Percentiles rank a stretch among this genome's conserved stretches.
Conservation (phyloP, 1,140 invertebrate genomes). For the Hermetia illucens region DNA sequence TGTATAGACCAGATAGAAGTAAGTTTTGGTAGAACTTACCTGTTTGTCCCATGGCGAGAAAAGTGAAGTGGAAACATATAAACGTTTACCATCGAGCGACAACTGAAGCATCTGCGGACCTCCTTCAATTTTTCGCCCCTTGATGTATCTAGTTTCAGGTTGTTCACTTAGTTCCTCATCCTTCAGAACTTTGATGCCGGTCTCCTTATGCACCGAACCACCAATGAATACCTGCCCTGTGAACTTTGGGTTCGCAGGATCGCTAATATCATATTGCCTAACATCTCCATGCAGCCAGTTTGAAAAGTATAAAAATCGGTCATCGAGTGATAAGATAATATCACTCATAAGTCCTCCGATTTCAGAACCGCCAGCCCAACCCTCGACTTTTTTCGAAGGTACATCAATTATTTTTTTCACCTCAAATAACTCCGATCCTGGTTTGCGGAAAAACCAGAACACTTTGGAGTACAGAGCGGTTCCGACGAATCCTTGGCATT, state of each 20-base stretch:
- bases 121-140: slow-evolving; percentile 65
- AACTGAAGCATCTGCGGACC: slow-evolving; percentile 94
- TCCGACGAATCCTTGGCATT: slow-evolving; percentile 69
- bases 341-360: slow-evolving; percentile 73
- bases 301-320: slow-evolving; percentile 80
- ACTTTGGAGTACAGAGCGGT: slow-evolving; percentile 63
- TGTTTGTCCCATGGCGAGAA: slow-evolving; percentile 89
- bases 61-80: slow-evolving; percentile 86
- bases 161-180: slow-evolving; percentile 60
- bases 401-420: slow-evolving; percentile 69
- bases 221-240: slow-evolving; percentile 78
- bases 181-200: slow-evolving; percentile 54
- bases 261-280: slow-evolving; percentile 85
- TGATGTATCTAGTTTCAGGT: slow-evolving; percentile 55
- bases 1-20: no score
- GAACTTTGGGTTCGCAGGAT: slow-evolving; percentile 66
- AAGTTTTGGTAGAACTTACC: no score
- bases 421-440: slow-evolving; percentile 46
- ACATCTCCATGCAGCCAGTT: slow-evolving; percentile 92
- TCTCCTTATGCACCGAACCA: slow-evolving; percentile 59
- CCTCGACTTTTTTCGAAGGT: slow-evolving; percentile 56
- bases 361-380: slow-evolving; percentile 36
- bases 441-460: slow-evolving; percentile 49
- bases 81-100: slow-evolving; percentile 83
- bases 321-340: slow-evolving; percentile 88